Evolutionary conservation across 1,140 invertebrate genomes (phyloP).

Genomic region (Cheumatopsyche charites): DNA sequence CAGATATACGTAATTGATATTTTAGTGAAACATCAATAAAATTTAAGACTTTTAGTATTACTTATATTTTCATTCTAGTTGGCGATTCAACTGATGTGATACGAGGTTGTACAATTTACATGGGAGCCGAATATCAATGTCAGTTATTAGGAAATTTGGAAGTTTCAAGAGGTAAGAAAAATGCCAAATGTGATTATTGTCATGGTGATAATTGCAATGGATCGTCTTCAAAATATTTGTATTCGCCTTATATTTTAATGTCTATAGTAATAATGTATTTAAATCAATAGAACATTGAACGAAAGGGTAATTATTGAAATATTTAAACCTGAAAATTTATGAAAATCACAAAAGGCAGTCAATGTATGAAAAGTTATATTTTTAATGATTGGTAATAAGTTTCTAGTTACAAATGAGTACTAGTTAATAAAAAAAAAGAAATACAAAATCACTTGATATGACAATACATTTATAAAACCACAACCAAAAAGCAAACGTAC

Average conservation of each 20-base stretch:
- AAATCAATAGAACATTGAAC: no score
- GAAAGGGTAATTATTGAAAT: no score
- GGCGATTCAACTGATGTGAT: constrained; percentile 59
- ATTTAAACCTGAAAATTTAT: neutral
- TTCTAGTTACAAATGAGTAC: no score
- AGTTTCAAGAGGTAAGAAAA: constrained; percentile 56
- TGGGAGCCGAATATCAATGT: constrained; percentile 57
- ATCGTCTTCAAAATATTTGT: constrained; percentile 27
- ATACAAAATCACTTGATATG: no score
- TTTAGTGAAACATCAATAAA: no score
- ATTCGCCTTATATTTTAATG: constrained; percentile 2
- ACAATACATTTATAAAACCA: no score
- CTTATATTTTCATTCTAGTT: constrained; percentile 50
- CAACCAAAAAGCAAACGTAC: no score
- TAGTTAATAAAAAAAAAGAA: no score
- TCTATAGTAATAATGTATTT: neutral
- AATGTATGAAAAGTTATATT: no score
- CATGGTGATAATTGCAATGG: constrained; percentile 57
- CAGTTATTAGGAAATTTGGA: constrained; percentile 53
- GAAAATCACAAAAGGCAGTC: no score
- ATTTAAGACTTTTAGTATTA: no score
- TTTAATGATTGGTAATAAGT: no score
- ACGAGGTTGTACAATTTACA: constrained; percentile 55
- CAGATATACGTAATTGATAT: constrained; percentile 29
- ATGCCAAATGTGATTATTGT: constrained; percentile 56